Base-by-base conservation (phyloP, 2,797 vertebrate species). In the Graptemys geographica region DNA sequence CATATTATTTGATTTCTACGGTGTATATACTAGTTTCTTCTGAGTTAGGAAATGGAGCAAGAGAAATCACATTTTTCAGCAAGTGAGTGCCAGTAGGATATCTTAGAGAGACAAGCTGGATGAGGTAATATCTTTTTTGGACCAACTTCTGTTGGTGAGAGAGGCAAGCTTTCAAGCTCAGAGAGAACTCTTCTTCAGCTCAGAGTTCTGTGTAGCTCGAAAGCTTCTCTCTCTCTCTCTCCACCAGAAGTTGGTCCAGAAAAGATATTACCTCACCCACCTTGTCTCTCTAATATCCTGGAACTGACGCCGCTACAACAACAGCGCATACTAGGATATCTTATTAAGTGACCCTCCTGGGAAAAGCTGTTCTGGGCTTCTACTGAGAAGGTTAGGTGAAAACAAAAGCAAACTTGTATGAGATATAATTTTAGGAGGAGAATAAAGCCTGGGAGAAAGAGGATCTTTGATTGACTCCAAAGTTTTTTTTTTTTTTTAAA, bases 1-100 rank as follows among this genome's bases (percentile, higher is more conserved):
- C 8, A 2, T 37, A 7, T 11, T 53, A 3, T 65, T 44, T 86
- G 41, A 21, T 84, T 90, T 41, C 37, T 85, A 11, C 1, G 1
- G 25, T 41, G 25, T 41, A 84, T 19, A 5, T 84, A 80, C 49
- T 59, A 89, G 86, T 81, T 90, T 44, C n/a, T 82, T 90, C 55
- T 87, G 82, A 87, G 87, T 27, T 47, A n/a, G 90, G 55, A 91
- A 93, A 74, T 65, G 90, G 28, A 44, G 27, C 25, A 81, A 87
- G 27, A 89, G 11, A 78, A 94, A 33, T 74, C 1, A 44, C 11
- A 55, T 56, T 12, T 81, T 96, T 94, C 59, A 62, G 86, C 82
- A 94, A 72, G 11, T 55, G 13, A 81, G 21, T 47, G 37, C 12
- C 53, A 56, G 33, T 91, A 37, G 93, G 79, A 15, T 37, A 47